Evolutionary conservation across 2,888 invertebrate species (phyloP), one percentile per base, ranked within the genome.

Genomic region (Quadroppia sp.): DNA sequence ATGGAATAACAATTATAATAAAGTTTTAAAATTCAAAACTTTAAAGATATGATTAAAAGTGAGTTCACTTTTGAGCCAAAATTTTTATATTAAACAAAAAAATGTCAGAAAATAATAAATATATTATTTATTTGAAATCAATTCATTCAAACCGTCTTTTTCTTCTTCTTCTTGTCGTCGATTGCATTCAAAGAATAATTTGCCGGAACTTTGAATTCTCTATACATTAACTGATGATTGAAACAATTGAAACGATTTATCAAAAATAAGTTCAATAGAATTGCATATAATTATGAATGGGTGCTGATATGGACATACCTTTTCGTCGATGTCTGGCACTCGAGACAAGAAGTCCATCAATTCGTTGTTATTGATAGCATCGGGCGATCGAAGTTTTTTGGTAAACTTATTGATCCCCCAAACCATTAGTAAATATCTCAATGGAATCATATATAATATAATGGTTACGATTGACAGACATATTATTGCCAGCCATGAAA

Each of bases 371-470:
- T 94, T 93, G 83, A 98, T 91, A 48, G 92, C 90, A 82, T 97
- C 91, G 7, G 98, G 97, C 78, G 94, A 87, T 73, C 97, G 84
- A 75, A 98, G 87, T 83, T 95, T 91, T 80, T 95, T 89, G 32
- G 94, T 90, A 83, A 98, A 99, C 84, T 98, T 99, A 84, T 96
- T 94, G 75, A 94, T 80, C 83, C 97, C 98, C 95, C 96, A 97
- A 23, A 89, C 87, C 86, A 98, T 88, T 71, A 98, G 87, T 67
- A 98, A 85, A 82, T 90, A 92, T 80, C 95, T 87, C 71, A 96
- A 83, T 50, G 97, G 96, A 80, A 99, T 87, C 78, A 90, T 87
- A 81, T 95, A 97, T 23, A 98, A 84, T 13, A 97, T 89, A 71
- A 91, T 78, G 79, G 89, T 88, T 15, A 88, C 91, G 70, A 88